Percentiles rank a stretch among this genome's conserved stretches.
phyloP scores from a whole-genome alignment of 1,140 invertebrate species.

The Caenorhabditis tropicalis region DNA sequence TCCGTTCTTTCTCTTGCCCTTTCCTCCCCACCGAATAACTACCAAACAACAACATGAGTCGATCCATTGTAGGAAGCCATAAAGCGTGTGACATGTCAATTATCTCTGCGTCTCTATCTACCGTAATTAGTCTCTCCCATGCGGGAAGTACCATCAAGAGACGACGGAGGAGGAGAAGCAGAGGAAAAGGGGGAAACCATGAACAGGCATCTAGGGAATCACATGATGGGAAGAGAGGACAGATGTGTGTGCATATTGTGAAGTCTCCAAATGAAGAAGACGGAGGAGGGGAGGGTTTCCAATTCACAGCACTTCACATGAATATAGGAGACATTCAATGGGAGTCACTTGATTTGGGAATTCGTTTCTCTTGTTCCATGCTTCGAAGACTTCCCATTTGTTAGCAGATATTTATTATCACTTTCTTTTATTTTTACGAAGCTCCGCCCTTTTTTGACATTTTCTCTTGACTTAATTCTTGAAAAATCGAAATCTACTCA shows the following conservation, averaged over 20 bases:
- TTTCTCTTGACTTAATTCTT: too few species aligned
- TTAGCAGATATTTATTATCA: too few species aligned
- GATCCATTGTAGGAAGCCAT: conserved; percentile 30
- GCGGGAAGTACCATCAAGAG: not conserved
- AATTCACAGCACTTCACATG: conserved; percentile 7
- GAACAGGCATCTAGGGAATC: conserved; percentile 6
- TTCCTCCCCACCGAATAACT: too few species aligned
- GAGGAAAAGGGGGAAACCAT: not conserved
- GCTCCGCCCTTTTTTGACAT: too few species aligned
- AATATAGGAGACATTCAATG: not conserved
- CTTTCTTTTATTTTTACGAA: too few species aligned
- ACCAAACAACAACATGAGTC: not conserved
- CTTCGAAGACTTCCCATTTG: too few species aligned
- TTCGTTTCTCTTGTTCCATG: not conserved
- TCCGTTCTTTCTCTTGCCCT: too few species aligned
- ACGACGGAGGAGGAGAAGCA: not conserved
- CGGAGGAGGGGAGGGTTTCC: not conserved
- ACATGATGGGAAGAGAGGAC: not conserved
- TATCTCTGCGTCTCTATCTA: conserved; percentile 34
- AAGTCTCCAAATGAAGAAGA: not conserved
- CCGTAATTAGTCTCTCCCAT: conserved; percentile 2
- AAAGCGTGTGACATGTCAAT: conserved; percentile 40
- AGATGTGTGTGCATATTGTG: conserved; percentile 43
- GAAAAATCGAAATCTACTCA: too few species aligned
- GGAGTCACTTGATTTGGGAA: conserved; percentile 1